Evolutionary conservation across 2,888 invertebrate species (phyloP), one percentile per base, ranked within the genome.

Genomic region (Philaethria dido): DNA sequence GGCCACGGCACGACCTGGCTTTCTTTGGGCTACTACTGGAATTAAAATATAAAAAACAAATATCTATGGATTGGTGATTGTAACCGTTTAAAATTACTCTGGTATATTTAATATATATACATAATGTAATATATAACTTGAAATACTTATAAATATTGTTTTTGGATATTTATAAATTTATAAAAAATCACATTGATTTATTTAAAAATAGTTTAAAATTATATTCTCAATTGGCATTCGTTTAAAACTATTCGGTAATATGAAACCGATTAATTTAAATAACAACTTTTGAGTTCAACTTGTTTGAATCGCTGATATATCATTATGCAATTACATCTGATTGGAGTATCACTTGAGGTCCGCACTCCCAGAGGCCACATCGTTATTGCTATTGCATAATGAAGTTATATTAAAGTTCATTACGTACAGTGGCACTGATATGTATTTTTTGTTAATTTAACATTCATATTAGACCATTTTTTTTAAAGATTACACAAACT

Each of bases 1-100:
- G 77, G 77, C 76, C 81, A 82, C 48, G 82, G 75, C 70, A 73
- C 79, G 81, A 81, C 81, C 82, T 80, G 82, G 80, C 89, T 90
- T 89, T 90, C 90, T 88, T 88, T 81, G 79, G 55, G 78, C 78
- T 82, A 73, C 74, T 67, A 77, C 79, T 48, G 62, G 50, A 62
- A 57, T 70, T 68, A 55, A 48, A 50, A 54, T n/a, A 33, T 45
- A 45, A 67, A 69, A 61, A 64, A 60, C 47, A 22, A 29, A 64
- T 47, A 13, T 45, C 59, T 63, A 57, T 48, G 45, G 63, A 54
- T 57, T 22, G 44, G 33, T 44, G n/a, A 39, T 50, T 47, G 14
- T 42, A 25, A 5, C 3, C n/a, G 22, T 39, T 54, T 54, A 20
- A 13, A 18, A 36, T 39, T 20, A 20, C 29, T 54, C 18, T 22